Conservation (phyloP, 2,888 invertebrate genomes). For the Gnatocerus cornutus region DNA sequence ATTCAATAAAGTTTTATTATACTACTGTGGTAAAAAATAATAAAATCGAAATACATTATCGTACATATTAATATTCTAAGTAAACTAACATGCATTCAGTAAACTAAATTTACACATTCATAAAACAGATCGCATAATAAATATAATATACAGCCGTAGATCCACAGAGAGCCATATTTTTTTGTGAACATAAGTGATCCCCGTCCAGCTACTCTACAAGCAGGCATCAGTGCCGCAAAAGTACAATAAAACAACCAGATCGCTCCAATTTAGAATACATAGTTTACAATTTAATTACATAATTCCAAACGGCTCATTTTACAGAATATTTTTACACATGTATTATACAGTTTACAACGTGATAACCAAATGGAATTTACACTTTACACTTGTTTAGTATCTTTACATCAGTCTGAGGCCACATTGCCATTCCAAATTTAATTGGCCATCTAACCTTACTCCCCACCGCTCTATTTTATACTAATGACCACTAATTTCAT, state of each 20-base stretch:
- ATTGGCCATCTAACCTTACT: constrained; percentile 63
- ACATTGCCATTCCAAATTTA: constrained; percentile 64
- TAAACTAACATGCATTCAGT: constrained; percentile 70
- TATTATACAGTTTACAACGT: constrained; percentile 70
- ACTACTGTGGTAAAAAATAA: constrained; percentile 71
- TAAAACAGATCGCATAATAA: constrained; percentile 68
- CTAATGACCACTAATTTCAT: constrained; percentile 28
- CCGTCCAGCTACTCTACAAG: constrained; percentile 72
- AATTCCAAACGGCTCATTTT: constrained; percentile 69
- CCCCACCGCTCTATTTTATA: constrained; percentile 60
- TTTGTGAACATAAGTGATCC: constrained; percentile 70
- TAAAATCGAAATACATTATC: constrained; percentile 71
- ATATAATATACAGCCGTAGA: constrained; percentile 70
- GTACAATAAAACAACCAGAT: constrained; percentile 53
- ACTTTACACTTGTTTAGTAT: constrained; percentile 71
- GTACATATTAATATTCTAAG: constrained; percentile 69
- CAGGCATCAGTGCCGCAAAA: constrained; percentile 55
- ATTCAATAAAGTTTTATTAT: constrained; percentile 64
- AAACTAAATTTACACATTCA: constrained; percentile 68
- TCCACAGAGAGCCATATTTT: constrained; percentile 67
- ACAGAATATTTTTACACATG: constrained; percentile 69
- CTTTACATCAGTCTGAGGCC: constrained; percentile 72
- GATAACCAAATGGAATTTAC: constrained; percentile 71
- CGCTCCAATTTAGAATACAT: constrained; percentile 56
- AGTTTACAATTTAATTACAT: constrained; percentile 65